Conservation (phyloP, 2,113 vertebrate species). For the Emydura subglobosa region DNA sequence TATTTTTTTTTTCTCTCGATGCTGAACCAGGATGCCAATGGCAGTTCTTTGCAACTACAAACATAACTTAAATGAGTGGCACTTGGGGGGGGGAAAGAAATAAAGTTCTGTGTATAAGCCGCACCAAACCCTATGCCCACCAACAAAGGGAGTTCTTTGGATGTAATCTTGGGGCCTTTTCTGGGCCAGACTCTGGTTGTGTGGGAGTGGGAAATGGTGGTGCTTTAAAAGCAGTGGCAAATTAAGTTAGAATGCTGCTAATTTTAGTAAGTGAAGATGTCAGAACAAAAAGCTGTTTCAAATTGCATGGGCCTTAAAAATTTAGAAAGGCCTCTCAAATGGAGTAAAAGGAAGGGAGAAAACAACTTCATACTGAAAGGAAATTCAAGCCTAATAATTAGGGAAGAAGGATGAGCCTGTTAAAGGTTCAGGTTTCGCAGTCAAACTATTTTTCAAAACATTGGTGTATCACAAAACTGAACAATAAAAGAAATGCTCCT, state of each 20-base stretch:
- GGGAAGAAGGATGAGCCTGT: background rate
- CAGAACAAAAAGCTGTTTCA: background rate
- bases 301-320: background rate
- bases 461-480: background rate
- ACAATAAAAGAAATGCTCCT: background rate
- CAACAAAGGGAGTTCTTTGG: background rate
- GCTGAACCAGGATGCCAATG: conserved; percentile 6
- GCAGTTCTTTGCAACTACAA: conserved; percentile 6
- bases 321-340: background rate
- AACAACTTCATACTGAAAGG: background rate
- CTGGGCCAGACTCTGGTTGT: background rate
- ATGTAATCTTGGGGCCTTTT: background rate
- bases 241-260: background rate
- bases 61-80: background rate
- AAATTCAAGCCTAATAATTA: background rate
- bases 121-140: background rate
- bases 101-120: background rate
- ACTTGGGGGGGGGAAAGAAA: background rate
- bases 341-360: background rate
- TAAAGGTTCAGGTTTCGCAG: background rate
- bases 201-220: background rate
- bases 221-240: background rate
- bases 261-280: background rate
- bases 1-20: conserved; percentile 37
- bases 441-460: background rate